Evolutionary conservation across 2,888 invertebrate species (phyloP), one percentile per base, ranked within the genome.

Genomic region (Escarpia spicata): DNA sequence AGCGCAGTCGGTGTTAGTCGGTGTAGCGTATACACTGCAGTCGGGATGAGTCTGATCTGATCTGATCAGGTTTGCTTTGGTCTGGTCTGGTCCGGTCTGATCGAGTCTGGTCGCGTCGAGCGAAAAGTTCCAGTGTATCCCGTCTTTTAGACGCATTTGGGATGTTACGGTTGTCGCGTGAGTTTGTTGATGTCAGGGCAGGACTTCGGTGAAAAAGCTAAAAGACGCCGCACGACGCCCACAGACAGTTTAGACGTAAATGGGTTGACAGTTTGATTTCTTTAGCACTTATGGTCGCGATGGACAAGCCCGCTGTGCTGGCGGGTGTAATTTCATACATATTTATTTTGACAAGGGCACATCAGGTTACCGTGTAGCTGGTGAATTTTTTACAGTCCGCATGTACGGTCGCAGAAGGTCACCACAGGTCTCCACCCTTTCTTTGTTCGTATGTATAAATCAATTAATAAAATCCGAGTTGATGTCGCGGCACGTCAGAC

Each of bases 401-500:
- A n/a, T 26, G 75, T 26, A n/a, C 26, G 19, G n/a, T n/a, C 19
- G n/a, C 75, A 75, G 75, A 75, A 75, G 19, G 75, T n/a, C 75
- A 26, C 26, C n/a, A 75, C 75, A 75, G 4, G 26, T 26, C 19
- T 75, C 75, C 26, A 26, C 75, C n/a, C 75, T 26, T 75, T 75
- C n/a, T 75, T 26, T 75, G 75, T 19, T 6, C 3, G 75, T 6
- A 15, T 0, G 26, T 75, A 75, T 26, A 75, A 15, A 75, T 75
- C 75, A 75, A 75, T 75, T 75, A 75, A 75, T 75, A 75, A 75
- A 75, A 19, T 75, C 75, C 75, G n/a, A 19, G 75, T 75, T 75
- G 75, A 75, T 6, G 75, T 12, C 9, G 9, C 52, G 52, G 2
- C 52, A 1, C 12, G 52, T 75, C 26, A 75, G n/a, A 75, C 26